phyloP scores from a whole-genome alignment of 1,140 invertebrate genomes.

The Mesaphorura yosii region DNA sequence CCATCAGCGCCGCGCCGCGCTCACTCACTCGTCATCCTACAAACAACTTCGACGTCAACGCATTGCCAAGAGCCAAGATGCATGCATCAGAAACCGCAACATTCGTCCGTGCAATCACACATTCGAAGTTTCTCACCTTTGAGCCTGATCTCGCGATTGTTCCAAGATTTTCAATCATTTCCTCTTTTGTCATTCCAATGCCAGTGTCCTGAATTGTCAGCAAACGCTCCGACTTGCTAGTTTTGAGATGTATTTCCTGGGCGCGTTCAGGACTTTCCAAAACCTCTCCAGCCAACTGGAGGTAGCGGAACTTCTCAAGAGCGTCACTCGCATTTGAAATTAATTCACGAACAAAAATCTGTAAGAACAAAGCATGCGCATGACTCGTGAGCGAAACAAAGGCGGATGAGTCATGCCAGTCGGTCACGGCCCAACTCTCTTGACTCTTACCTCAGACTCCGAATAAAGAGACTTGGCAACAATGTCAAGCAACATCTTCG shows the following conservation, averaged over 20 bases:
- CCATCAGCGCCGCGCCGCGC: too few species aligned
- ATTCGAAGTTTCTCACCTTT: too few species aligned
- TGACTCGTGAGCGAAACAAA: too few species aligned
- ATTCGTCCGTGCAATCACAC: too few species aligned
- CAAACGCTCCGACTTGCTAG: constrained; percentile 72
- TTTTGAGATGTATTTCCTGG: constrained; percentile 78
- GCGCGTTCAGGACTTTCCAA: constrained; percentile 33
- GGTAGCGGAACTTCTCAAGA: constrained; percentile 76
- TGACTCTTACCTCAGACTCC: constrained; percentile 71
- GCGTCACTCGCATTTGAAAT: constrained; percentile 97
- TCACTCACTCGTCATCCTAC: too few species aligned
- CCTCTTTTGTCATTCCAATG: constrained; percentile 86
- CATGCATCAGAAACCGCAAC: too few species aligned
- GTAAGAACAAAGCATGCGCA: too few species aligned
- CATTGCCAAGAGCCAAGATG: too few species aligned
- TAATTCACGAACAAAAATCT: constrained; percentile 89
- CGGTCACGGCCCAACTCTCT: background rate
- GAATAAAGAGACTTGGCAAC: constrained; percentile 94
- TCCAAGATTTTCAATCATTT: constrained; percentile 79
- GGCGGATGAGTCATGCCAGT: too few species aligned
- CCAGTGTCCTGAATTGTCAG: constrained; percentile 85
- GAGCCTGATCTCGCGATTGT: constrained; percentile 92
- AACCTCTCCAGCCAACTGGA: constrained; percentile 46
- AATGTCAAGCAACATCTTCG: constrained; percentile 86
- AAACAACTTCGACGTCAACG: too few species aligned